Evolutionary conservation across 1,140 invertebrate genomes (phyloP).

Genomic region (Rhopalosiphum maidis): DNA sequence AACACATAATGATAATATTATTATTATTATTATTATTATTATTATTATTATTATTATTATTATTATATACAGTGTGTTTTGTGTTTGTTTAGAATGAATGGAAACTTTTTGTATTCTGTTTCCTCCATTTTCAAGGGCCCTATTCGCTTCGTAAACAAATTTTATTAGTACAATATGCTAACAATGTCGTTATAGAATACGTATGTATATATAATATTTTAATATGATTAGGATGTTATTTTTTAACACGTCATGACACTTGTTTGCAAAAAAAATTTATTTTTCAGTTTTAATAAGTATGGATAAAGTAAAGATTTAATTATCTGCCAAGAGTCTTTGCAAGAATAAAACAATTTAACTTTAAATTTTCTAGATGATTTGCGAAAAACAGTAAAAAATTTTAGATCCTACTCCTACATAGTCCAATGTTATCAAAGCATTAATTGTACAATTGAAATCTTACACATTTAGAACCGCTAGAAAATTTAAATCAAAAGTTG

Average conservation of each 20-base stretch:
- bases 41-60: background rate
- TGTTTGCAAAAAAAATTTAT: background rate
- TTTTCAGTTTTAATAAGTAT: background rate
- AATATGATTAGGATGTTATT: background rate
- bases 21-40: no score
- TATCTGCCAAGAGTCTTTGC: background rate
- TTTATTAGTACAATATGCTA: background rate
- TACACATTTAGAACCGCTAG: background rate
- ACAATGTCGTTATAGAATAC: background rate
- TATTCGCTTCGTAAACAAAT: background rate
- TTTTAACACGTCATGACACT: background rate
- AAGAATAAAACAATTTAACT: background rate
- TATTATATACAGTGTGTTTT: background rate
- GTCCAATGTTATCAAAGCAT: background rate
- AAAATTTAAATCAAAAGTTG: background rate
- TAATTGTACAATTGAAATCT: background rate
- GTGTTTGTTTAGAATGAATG: background rate
- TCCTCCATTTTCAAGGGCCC: background rate
- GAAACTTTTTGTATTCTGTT: background rate
- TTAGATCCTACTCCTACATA: background rate
- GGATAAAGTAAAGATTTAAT: background rate
- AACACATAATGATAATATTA: background rate
- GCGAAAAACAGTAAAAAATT: background rate
- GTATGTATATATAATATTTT: background rate
- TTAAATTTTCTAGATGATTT: background rate